Percentiles rank a stretch among this genome's conserved stretches.
Evolutionary conservation across 2,113 vertebrate genomes (phyloP).

Genomic region (Maccullochella peelii): DNA sequence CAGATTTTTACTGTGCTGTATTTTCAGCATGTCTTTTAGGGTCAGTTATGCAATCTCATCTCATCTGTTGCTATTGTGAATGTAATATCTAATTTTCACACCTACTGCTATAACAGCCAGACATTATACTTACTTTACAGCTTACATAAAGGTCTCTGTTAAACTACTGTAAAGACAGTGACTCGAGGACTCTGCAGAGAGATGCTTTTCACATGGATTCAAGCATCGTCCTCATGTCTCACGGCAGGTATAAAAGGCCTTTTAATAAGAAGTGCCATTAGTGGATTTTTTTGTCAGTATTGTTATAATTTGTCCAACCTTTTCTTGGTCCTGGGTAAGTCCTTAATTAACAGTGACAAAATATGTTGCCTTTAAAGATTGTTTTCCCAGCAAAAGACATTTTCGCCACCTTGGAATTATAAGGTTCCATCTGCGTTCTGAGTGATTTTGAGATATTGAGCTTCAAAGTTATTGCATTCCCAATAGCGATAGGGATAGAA

Average conservation of each 20-base stretch:
- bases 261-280: background rate
- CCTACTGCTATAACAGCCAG: background rate
- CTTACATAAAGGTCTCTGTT: background rate
- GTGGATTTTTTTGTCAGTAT: background rate
- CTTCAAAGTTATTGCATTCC: no score
- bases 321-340: background rate
- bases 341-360: constrained; percentile 12
- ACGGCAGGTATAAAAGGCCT: background rate
- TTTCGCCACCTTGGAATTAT: no score
- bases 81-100: background rate
- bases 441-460: no score
- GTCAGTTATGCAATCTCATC: background rate
- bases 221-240: background rate
- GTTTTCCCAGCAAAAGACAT: background rate
- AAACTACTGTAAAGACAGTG: background rate
- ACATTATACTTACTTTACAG: background rate
- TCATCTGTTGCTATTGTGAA: background rate
- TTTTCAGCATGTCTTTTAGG: background rate
- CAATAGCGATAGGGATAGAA: no score
- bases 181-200: background rate
- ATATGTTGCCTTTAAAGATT: background rate
- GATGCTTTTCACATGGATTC: background rate
- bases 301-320: background rate
- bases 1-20: background rate
- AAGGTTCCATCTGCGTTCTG: no score